phyloP scores from a whole-genome alignment of 1,140 invertebrate species.

The Dinoponera quadriceps region DNA sequence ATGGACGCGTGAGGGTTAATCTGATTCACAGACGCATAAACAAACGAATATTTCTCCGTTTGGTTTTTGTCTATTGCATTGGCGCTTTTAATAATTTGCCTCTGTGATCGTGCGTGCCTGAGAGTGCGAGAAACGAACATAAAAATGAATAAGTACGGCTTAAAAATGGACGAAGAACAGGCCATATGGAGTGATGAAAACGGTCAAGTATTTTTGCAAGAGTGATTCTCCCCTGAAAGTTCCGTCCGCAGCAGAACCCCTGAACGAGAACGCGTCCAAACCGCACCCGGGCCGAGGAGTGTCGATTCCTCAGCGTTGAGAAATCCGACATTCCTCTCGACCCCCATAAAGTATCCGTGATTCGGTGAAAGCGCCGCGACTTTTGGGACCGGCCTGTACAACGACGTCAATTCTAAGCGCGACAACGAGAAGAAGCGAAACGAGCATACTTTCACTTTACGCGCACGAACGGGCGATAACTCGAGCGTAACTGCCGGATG shows the following conservation, averaged over 20 bases:
- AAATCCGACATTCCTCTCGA: background rate
- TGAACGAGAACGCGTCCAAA: background rate
- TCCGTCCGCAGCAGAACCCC: conserved; percentile 10
- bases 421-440: conserved; percentile 65
- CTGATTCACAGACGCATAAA: too few species aligned
- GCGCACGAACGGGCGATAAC: conserved; percentile 73
- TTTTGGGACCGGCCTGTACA: background rate
- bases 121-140: too few species aligned
- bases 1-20: too few species aligned
- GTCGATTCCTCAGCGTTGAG: background rate
- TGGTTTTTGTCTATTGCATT: too few species aligned
- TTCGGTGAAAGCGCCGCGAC: conserved; percentile 25
- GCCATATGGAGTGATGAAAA: too few species aligned
- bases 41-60: too few species aligned
- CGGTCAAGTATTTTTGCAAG: too few species aligned
- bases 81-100: too few species aligned
- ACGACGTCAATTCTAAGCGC: conserved; percentile 16
- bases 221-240: background rate
- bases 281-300: background rate
- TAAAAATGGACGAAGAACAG: too few species aligned
- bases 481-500: conserved; percentile 73
- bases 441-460: conserved; percentile 74
- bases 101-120: too few species aligned
- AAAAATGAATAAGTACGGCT: too few species aligned
- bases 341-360: background rate